Conservation (phyloP, 2,797 vertebrate species). For the Acanthiza pusilla region DNA sequence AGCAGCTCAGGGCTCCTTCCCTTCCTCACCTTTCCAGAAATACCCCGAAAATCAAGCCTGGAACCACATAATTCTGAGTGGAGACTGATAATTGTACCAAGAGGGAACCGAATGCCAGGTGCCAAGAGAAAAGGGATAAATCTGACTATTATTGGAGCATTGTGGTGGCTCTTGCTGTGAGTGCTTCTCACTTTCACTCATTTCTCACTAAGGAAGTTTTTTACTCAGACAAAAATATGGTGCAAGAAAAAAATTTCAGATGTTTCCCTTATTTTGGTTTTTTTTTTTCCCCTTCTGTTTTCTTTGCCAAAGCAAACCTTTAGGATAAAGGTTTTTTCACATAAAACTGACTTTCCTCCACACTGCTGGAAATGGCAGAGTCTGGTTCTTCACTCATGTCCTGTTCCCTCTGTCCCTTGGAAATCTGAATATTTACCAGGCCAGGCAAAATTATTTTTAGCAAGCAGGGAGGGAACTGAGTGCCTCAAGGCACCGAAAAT, state of each 20-base stretch:
- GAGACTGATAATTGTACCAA: not conserved
- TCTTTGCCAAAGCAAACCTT: not conserved
- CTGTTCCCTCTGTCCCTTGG: not conserved
- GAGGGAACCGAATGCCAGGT: not conserved
- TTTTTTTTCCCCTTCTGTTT: not conserved
- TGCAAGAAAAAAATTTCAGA: not conserved
- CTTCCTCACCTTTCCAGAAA: not conserved
- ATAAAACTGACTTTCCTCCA: not conserved
- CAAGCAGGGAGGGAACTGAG: not conserved
- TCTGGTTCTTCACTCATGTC: not conserved
- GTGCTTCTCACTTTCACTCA: not conserved
- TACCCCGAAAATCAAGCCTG: not conserved
- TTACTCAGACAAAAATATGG: not conserved
- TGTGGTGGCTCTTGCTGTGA: not conserved
- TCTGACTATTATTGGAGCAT: not conserved
- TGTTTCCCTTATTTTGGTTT: not conserved
- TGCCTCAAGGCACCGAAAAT: not conserved
- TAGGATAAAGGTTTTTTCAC: too few species aligned
- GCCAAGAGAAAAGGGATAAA: not conserved
- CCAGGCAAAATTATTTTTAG: not conserved
- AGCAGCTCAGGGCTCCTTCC: not conserved
- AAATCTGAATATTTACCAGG: not conserved
- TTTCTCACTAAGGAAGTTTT: not conserved
- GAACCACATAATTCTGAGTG: rapidly evolving
- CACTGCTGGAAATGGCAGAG: rapidly evolving